Base-by-base conservation (phyloP, 2,113 vertebrate genomes). In the Delphinapterus leucas region DNA sequence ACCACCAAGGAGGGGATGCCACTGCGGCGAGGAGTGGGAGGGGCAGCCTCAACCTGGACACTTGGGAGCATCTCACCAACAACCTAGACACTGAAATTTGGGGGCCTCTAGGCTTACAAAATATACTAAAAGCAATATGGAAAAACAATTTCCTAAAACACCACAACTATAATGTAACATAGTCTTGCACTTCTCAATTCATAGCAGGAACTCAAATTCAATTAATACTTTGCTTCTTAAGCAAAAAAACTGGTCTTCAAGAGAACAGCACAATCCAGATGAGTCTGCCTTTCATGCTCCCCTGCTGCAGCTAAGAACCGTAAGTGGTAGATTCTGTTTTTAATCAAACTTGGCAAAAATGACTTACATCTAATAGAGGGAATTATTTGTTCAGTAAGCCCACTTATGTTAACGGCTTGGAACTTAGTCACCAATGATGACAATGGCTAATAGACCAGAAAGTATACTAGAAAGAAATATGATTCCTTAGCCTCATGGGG, bases 261-360 rank as follows among this genome's bases (percentile, higher is more conserved):
- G 36, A 93, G 8, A 83, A 84, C 14, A 76, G 77, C 41, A 28
- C 92, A 88, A 61, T 44, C 33, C 38, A 93, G 25, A 89, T 84
- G 36, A 74, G 18, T 79, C 41, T 88, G 68, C 63, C 31, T 80
- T 36, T 88, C 49, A 44, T 0, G 33, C 5, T 77, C 44, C 28
- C 83, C 58, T 80, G 73, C 8, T 88, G 3, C 1, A 90, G 63
- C 70, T 80, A 94, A 73, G 17, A 88, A 11, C n/a, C 10, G 1
- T 5, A 89, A 63, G 5, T 28, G 15, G 60, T 18, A 84, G 14
- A 81, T 65, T 81, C 20, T 41, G 41, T 41, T 90, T 92, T 71
- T 91, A 94, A 91, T 79, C 67, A 86, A 95, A 63, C 7, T 84
- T 88, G 67, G 76, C 38, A 95, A 87, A 88, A 92, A 82, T 55